Evolutionary conservation across 2,113 vertebrate species (phyloP).

Genomic region (Pitta sordida): DNA sequence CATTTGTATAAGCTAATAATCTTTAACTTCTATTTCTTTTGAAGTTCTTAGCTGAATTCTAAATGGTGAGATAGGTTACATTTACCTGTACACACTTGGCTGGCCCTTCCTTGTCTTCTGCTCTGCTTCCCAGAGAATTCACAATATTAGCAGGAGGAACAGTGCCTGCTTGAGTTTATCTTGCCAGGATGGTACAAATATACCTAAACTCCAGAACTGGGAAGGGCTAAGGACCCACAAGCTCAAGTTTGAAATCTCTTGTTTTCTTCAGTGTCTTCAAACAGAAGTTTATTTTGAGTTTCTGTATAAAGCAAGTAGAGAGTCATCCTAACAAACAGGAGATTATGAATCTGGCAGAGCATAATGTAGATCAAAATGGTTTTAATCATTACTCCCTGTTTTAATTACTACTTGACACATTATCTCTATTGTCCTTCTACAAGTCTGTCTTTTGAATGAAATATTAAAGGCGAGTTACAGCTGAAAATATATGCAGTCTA

Average conservation of each 20-base stretch:
- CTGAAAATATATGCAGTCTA: constrained; percentile 60
- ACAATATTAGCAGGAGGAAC: not conserved
- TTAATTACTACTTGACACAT: constrained; percentile 67
- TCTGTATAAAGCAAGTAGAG: constrained; percentile 10
- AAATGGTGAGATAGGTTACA: not conserved
- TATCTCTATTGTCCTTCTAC: constrained; percentile 65
- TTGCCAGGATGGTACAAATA: not conserved
- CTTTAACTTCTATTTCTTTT: not conserved
- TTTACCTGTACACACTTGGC: not conserved
- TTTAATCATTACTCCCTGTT: constrained; percentile 54
- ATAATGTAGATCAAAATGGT: constrained; percentile 16
- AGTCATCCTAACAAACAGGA: constrained; percentile 26
- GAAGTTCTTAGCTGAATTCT: not conserved
- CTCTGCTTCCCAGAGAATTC: not conserved
- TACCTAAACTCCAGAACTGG: not conserved
- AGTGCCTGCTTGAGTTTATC: not conserved
- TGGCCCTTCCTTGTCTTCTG: not conserved
- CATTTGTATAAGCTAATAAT: not conserved
- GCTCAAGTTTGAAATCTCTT: not conserved
- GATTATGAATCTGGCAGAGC: constrained; percentile 31
- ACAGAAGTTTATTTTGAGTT: constrained; percentile 28
- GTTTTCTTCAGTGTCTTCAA: not conserved
- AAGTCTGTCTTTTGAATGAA: constrained; percentile 61
- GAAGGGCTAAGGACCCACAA: not conserved
- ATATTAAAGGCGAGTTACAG: constrained; percentile 59